Base-by-base conservation (phyloP, 2,888 invertebrate species). In the Ceramica pisi region DNA sequence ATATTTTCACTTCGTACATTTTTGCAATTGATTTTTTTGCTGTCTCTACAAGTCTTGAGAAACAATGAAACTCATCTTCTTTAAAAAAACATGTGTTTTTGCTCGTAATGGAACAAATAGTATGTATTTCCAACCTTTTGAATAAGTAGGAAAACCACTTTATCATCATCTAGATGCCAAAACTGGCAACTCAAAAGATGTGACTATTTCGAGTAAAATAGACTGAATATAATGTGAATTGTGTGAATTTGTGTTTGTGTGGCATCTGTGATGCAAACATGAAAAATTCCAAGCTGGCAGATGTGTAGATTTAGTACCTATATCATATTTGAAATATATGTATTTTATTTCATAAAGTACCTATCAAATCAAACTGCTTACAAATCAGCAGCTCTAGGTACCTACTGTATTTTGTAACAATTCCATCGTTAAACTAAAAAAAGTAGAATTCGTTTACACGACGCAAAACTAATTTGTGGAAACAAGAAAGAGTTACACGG, bases 401-500 rank as follows among this genome's bases (percentile, higher is more conserved):
- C 10, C 9, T 31, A 26, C 14, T 14, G 14, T 14, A 31, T 21
- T 50, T 56, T 31, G 50, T 19, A 62, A 68, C 57, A 7, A 61
- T n/a, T 19, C 38, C n/a, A 66, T 75, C 44, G 69, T 51, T 51
- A 61, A 81, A 70, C 60, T 2, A 48, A 19, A 64, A 59, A 68
- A 70, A 80, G 44, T 16, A 21, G 62, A 65, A 55, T 51, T 63
- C 48, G 38, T 67, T 71, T 57, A 71, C 50, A 51, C 21, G 70
- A 67, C 61, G 38, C 26, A 23, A 67, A 66, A 70, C 74, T 57
- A 71, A 71, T 71, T 75, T 75, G n/a, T 69, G 44, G 68, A 51
- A 61, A 50, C 72, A 65, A 41, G 57, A 46, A 74, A 67, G 75
- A 77, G 64, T 64, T 76, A 70, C 75, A 80, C 83, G 75, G 79